Conservation (phyloP, 2,797 vertebrate genomes). For the Xenops minutus region DNA sequence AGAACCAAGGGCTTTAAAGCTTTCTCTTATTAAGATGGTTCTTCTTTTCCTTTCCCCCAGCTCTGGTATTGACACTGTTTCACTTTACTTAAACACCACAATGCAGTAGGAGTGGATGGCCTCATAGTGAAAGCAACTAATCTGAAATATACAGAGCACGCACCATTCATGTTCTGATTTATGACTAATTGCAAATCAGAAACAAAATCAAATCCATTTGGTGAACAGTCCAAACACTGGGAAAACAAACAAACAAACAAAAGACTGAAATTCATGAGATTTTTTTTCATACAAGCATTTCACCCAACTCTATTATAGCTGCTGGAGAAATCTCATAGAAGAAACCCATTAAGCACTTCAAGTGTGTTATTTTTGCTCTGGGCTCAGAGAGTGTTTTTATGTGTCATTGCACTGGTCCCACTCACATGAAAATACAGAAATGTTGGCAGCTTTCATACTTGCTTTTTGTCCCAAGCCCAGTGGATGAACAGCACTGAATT, state of each 20-base stretch:
- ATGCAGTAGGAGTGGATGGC: neutral
- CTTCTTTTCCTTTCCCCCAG: neutral
- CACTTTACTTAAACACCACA: neutral
- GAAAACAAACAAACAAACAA: neutral
- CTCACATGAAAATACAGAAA: slow-evolving; percentile 62
- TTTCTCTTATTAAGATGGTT: neutral
- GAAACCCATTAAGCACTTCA: slow-evolving; percentile 64
- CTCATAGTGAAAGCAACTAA: neutral
- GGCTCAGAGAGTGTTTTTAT: slow-evolving; percentile 55
- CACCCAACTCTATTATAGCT: slow-evolving; percentile 43
- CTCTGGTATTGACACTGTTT: neutral
- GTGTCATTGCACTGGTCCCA: slow-evolving; percentile 50
- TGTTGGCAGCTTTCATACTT: slow-evolving; percentile 55
- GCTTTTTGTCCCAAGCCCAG: slow-evolving; percentile 27
- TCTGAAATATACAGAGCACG: neutral
- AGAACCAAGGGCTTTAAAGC: neutral
- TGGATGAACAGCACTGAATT: slow-evolving; percentile 33
- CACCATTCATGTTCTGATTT: rapidly evolving
- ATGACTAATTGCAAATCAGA: slow-evolving; percentile 1
- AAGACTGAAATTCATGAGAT: neutral
- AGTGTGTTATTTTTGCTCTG: slow-evolving; percentile 61
- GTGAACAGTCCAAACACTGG: neutral
- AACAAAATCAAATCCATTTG: neutral
- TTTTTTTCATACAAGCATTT: neutral
- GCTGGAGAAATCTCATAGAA: slow-evolving; percentile 52